Evolutionary conservation across 2,888 invertebrate species (phyloP).

Genomic region (Tenthredo scrophulariae): DNA sequence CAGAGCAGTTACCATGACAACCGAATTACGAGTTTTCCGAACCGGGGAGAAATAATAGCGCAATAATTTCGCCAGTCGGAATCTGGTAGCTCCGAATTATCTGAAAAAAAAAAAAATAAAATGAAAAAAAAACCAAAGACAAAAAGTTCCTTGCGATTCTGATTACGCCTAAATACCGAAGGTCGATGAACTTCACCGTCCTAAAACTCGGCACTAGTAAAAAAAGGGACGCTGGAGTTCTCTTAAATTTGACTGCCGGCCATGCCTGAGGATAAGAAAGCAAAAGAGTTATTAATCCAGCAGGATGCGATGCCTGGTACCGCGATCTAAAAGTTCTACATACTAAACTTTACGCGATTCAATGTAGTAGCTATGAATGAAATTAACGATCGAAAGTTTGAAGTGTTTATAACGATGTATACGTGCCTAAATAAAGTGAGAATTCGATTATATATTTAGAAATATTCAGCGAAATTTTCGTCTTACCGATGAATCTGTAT

Average conservation of each 20-base stretch:
- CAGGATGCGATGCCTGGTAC: background rate
- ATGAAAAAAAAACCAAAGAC: background rate
- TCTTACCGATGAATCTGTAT: no score
- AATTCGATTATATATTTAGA: background rate
- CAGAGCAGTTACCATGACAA: slow-evolving; percentile 45
- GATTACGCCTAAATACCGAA: background rate
- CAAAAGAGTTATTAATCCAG: slow-evolving; percentile 12
- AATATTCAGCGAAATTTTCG: background rate
- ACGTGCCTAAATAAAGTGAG: background rate
- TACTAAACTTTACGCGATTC: background rate
- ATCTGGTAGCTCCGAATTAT: background rate
- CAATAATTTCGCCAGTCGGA: background rate
- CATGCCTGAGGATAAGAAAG: slow-evolving; percentile 35
- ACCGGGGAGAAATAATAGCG: slow-evolving; percentile 10
- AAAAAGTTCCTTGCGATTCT: background rate
- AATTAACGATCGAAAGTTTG: background rate
- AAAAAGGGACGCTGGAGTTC: background rate
- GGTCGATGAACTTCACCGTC: slow-evolving; percentile 36
- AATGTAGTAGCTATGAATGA: slow-evolving; percentile 5
- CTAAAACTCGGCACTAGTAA: background rate
- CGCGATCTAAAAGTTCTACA: slow-evolving; percentile 9
- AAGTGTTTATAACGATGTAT: background rate
- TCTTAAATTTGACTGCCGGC: slow-evolving; percentile 10
- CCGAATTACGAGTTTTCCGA: slow-evolving; percentile 35
- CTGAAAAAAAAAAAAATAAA: background rate